Evolutionary conservation across 1,140 invertebrate genomes (phyloP).

Genomic region (Pristionchus pacificus): DNA sequence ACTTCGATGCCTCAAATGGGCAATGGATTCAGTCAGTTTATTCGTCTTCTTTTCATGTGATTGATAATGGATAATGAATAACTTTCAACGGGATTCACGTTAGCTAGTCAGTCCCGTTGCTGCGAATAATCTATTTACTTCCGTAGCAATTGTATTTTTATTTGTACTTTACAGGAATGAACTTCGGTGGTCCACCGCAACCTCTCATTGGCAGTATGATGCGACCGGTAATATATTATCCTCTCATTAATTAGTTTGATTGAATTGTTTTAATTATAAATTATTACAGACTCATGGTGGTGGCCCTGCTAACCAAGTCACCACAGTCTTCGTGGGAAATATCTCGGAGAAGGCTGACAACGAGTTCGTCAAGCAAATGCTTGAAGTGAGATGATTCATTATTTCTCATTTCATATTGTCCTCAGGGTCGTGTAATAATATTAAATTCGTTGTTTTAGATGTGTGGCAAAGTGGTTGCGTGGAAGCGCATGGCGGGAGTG

Average conservation of each 20-base stretch:
- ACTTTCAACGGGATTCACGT: not conserved
- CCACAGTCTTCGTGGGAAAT: constrained; percentile 97
- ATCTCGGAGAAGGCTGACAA: constrained; percentile 92
- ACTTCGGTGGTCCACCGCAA: too few species aligned
- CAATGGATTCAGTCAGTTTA: not conserved
- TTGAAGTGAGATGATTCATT: too few species aligned
- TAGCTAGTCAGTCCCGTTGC: not conserved
- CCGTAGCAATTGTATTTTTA: too few species aligned
- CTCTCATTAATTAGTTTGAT: not conserved
- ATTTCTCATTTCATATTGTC: too few species aligned
- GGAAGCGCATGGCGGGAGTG: constrained; percentile 88
- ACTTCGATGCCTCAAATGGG: not conserved
- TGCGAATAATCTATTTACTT: not conserved
- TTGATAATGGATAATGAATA: not conserved
- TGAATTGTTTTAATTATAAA: not conserved
- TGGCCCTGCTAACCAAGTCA: too few species aligned
- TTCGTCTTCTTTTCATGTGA: not conserved
- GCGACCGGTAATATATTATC: not conserved
- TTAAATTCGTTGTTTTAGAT: constrained; percentile 55
- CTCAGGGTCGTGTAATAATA: not conserved
- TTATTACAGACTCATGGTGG: too few species aligned
- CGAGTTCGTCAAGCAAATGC: constrained; percentile 83
- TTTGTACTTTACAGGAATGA: too few species aligned
- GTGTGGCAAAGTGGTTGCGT: constrained; percentile 85
- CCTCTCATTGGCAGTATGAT: not conserved